Evolutionary conservation across 2,113 vertebrate species (phyloP), one percentile per base, ranked within the genome.

Genomic region (Paracanthobrama guichenoti): DNA sequence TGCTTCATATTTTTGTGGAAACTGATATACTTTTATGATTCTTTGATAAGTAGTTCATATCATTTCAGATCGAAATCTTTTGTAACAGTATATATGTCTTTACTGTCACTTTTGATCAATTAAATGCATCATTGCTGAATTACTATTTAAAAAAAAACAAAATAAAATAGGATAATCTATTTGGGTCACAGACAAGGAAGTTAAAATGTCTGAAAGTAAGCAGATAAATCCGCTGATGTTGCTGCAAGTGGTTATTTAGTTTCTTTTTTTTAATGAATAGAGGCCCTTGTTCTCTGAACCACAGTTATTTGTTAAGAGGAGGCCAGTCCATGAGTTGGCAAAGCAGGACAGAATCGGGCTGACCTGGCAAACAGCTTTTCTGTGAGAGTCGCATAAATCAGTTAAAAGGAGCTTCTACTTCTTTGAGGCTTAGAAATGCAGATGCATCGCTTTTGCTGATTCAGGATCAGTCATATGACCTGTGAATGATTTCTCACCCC

Each of bases 261-360:
- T 81, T 76, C 39, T 83, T 75, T 66, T 69, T 81, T 79, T 86
- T 83, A 62, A 84, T 87, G 86, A 87, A 81, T 84, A 57, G 60
- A 67, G 26, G 26, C 46, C 53, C 53, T 87, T 73, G 83, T 81
- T 44, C 57, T n/a, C 20, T 39, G 14, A 72, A 31, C 28, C 55
- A 22, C 39, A 44, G 44, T 46, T 44, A 67, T 86, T 78, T 39
- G 75, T 42, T 59, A 14, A 59, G 50, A 46, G 10, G 31, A 74
- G 53, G 50, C 26, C 59, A 28, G n/a, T 26, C 76, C 35, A 42
- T 39, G 76, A 22, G 28, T 11, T 64, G 35, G 78, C 26, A 14
- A 78, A 78, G 22, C 53, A 78, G 31, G 75, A 26, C 53, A 59
- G 12, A 57, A 55, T 57, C 31, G 42, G 18, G 11, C 75, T 39